Evolutionary conservation across 2,113 vertebrate genomes (phyloP).

Genomic region (Stegastes partitus): DNA sequence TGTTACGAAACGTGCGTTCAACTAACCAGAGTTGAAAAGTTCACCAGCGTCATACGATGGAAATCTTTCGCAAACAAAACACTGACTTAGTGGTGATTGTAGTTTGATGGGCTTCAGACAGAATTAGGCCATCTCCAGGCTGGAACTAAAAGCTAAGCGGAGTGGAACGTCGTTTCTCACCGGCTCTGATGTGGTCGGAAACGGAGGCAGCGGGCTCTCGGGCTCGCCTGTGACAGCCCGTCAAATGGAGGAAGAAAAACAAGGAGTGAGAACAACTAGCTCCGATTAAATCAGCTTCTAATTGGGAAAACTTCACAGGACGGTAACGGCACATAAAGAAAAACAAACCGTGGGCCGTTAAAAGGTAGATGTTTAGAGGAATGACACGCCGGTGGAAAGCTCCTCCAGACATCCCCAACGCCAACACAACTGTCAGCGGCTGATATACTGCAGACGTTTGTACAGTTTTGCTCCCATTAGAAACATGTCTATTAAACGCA

Average conservation of each 20-base stretch:
- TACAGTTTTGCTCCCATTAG: not conserved
- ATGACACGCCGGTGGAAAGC: not conserved
- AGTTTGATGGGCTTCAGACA: slow-evolving; percentile 26
- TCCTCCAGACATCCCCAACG: not conserved
- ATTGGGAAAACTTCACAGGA: slow-evolving; percentile 13
- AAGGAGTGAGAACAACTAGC: not conserved
- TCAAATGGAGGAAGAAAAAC: slow-evolving; percentile 63
- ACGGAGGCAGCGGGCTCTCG: slow-evolving; percentile 32
- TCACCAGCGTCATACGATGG: not conserved
- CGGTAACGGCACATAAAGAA: not conserved
- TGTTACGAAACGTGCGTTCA: not conserved
- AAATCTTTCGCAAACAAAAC: slow-evolving; percentile 20
- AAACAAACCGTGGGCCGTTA: not conserved
- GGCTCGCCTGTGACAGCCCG: slow-evolving; percentile 46
- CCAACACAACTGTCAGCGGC: not conserved
- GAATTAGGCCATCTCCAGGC: not conserved
- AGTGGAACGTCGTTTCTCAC: slow-evolving; percentile 44
- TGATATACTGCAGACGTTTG: not conserved
- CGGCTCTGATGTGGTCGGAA: slow-evolving; percentile 62
- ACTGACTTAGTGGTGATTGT: not conserved
- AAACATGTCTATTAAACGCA: slow-evolving; percentile 17
- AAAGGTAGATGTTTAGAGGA: slow-evolving; percentile 8
- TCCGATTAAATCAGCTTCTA: slow-evolving; percentile 39
- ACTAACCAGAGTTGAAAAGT: not conserved
- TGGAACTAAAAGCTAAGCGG: slow-evolving; percentile 7